Evolutionary conservation across 2,113 vertebrate species (phyloP).

Genomic region (Turnix velox): DNA sequence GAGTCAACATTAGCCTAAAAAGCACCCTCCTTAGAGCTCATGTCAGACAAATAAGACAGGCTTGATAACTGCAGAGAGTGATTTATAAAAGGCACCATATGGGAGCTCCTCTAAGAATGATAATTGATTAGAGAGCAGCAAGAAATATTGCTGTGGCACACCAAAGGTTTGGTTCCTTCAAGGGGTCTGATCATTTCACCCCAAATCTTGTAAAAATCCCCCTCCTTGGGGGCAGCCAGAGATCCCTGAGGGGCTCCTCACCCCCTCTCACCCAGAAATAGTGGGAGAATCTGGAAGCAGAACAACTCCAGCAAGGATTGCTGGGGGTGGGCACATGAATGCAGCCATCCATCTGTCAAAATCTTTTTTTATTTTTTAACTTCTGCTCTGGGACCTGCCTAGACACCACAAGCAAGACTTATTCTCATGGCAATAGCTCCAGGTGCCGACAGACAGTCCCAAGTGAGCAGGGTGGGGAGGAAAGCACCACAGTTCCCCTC

Average conservation of each 20-base stretch:
- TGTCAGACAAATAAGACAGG: constrained; percentile 50
- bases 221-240: fast-evolving
- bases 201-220: fast-evolving
- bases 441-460: not conserved
- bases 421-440: not conserved
- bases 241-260: not conserved
- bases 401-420: not conserved
- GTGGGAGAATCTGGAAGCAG: fast-evolving
- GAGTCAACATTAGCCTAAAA: constrained; percentile 52
- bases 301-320: fast-evolving
- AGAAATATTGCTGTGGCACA: not conserved
- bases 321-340: not conserved
- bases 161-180: not conserved
- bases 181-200: not conserved
- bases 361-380: not conserved
- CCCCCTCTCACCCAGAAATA: not conserved
- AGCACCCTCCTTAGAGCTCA: not conserved
- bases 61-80: constrained; percentile 34
- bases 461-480: not conserved
- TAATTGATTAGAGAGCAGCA: constrained; percentile 37
- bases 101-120: constrained; percentile 46
- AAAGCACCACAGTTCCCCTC: not conserved
- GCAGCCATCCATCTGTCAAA: not conserved
- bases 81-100: constrained; percentile 60
- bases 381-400: constrained; percentile 1